Base-by-base conservation (phyloP, 1,140 invertebrate species). In the Nilaparvata lugens region DNA sequence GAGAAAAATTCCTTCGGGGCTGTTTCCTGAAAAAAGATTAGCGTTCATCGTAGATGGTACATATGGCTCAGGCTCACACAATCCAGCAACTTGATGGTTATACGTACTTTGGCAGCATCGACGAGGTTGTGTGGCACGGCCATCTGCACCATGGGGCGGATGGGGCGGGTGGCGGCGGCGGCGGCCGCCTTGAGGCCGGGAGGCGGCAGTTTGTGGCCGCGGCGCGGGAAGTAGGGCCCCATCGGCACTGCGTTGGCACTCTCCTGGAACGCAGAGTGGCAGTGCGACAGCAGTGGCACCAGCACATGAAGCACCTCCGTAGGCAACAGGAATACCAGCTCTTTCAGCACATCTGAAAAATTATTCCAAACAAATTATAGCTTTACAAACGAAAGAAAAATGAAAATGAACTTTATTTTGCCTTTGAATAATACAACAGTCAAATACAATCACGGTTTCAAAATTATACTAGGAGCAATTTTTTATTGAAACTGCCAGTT, bases 141-240 rank as follows among this genome's bases (percentile, higher is more conserved):
- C 89, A 94, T 93, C 72, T 93, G 89, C 11, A 93, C 86, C 83
- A 91, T 89, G 0, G 91, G 89, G 40, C 89, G 72, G 0, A 87
- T 81, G 13, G 89, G 85, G 56, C 87, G 75, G 57, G 76, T 76
- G 3, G 74, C 72, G 13, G 89, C 84, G 56, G 87, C 75, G 57
- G 76, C 76, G 3, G 74, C 7, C 5, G 65, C 61, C 43, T 73
- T 73, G 1, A 71, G 57, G 23, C 65, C 64, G 24, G 66, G 60
- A 28, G 64, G 38, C 9, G 76, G 65, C 21, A 70, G 69, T 62
- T 77, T 75, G 23, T 76, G 70, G 63, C 74, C 79, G 60, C 83
- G 75, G 38, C 82, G 73, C 19, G 87, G 88, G 65, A 89, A 84
- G 73, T 85, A 90, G 0, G 88, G 87, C 0, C 87, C 87, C 13